Percentiles rank a stretch among this genome's conserved stretches.
Evolutionary conservation across 2,888 invertebrate genomes (phyloP).

Genomic region (Agrilus cyanescens): DNA sequence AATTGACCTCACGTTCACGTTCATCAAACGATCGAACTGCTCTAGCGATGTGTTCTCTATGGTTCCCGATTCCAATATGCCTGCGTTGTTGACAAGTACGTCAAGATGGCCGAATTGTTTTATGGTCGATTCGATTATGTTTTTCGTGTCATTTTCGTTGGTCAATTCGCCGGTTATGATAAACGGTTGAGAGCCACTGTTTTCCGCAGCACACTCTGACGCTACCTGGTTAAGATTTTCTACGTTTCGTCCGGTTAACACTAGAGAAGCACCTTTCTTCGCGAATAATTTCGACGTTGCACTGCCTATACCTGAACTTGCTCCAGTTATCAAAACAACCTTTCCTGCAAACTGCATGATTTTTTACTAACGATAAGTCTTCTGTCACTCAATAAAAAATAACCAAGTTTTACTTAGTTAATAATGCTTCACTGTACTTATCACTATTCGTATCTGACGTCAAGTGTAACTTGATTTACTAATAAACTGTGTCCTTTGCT

Average conservation of each 20-base stretch:
- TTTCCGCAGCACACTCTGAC: slow-evolving; percentile 39
- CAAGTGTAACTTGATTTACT: no score
- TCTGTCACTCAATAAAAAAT: no score
- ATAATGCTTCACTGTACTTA: no score
- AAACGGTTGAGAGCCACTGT: slow-evolving; percentile 37
- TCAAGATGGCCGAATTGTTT: slow-evolving; percentile 66
- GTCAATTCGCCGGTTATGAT: slow-evolving; percentile 59
- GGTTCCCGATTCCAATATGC: slow-evolving; percentile 66
- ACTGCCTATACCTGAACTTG: slow-evolving; percentile 77
- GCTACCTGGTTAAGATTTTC: slow-evolving; percentile 54
- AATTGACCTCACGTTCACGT: slow-evolving; percentile 74
- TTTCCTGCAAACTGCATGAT: slow-evolving; percentile 49
- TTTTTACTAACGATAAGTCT: no score
- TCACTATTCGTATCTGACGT: no score
- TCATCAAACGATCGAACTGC: slow-evolving; percentile 83
- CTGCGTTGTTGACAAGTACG: slow-evolving; percentile 84
- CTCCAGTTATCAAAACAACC: slow-evolving; percentile 66
- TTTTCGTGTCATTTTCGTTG: slow-evolving; percentile 59
- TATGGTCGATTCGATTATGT: slow-evolving; percentile 59
- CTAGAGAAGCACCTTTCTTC: slow-evolving; percentile 61
- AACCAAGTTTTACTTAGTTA: no score
- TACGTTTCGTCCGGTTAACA: slow-evolving; percentile 58
- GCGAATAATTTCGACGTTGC: slow-evolving; percentile 70
- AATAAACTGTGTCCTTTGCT: no score
- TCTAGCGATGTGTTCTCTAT: slow-evolving; percentile 78